A percentile compares a stretch with the other conserved stretches of the same genome.
phyloP scores from a whole-genome alignment of 2,113 vertebrate species.

The Microtus ochrogaster region DNA sequence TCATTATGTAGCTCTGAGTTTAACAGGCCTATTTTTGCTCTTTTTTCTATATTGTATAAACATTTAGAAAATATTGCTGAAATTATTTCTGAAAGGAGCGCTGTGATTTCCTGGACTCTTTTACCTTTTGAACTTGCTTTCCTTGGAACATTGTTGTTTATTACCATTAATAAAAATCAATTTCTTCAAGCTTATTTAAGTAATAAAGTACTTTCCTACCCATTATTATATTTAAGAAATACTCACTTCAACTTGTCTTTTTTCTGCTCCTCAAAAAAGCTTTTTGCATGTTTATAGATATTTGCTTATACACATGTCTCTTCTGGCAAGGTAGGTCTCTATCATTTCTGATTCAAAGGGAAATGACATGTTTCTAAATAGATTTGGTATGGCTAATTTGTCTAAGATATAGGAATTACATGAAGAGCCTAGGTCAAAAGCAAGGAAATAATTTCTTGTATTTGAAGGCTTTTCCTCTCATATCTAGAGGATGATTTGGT shows the following conservation, averaged over 20 bases:
- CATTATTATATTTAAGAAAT: constrained; percentile 43
- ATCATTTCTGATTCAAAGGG: neutral
- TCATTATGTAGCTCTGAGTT: constrained; percentile 46
- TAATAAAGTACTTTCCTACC: neutral
- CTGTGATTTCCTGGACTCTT: constrained; percentile 60
- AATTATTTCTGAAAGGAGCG: constrained; percentile 58
- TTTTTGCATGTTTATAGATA: neutral
- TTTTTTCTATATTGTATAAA: constrained; percentile 53
- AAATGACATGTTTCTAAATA: neutral
- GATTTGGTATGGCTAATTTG: neutral
- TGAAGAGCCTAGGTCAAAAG: neutral
- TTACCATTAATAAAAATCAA: constrained; percentile 74
- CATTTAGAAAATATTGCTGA: constrained; percentile 53
- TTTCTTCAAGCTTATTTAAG: constrained; percentile 63
- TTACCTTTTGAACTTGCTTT: constrained; percentile 76
- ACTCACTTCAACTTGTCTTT: constrained; percentile 12
- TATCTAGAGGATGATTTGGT: neutral
- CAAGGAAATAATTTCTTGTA: neutral
- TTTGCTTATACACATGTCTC: neutral
- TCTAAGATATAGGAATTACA: neutral
- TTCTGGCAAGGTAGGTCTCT: neutral
- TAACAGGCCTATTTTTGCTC: constrained; percentile 51
- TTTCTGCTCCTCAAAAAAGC: neutral
- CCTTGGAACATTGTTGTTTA: constrained; percentile 55
- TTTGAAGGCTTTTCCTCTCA: neutral